Percentiles rank a stretch among this genome's conserved stretches.
Conservation (phyloP, 2,113 vertebrate species). For the Erpornis zantholeuca region DNA sequence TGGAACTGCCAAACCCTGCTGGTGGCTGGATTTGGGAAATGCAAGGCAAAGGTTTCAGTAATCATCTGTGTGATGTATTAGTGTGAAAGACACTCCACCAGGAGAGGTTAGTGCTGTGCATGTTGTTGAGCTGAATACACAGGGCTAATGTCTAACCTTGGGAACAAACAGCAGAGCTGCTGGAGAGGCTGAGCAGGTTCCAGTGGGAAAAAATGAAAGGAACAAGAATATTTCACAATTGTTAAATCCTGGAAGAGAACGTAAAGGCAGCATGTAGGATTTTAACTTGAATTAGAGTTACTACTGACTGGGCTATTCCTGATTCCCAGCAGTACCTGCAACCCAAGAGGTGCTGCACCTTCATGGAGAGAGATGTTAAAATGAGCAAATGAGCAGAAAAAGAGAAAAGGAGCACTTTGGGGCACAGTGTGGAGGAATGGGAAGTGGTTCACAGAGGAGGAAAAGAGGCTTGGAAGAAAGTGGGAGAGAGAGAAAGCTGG, state of each 20-base stretch:
- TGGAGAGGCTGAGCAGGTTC: neutral
- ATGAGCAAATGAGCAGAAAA: neutral
- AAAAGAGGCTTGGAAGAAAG: neutral
- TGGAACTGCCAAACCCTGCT: neutral
- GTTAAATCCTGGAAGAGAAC: neutral
- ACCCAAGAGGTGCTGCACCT: accelerated
- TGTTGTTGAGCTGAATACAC: neutral
- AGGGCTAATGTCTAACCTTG: neutral
- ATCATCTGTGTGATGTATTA: neutral
- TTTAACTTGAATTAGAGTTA: neutral
- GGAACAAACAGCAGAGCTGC: neutral
- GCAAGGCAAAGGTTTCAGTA: neutral
- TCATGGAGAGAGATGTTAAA: accelerated
- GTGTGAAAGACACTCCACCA: neutral
- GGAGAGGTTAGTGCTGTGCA: neutral
- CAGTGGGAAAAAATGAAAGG: neutral
- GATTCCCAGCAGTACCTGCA: neutral
- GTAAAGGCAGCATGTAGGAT: neutral
- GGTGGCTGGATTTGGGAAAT: neutral
- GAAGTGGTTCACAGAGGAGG: neutral
- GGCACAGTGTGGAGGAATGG: neutral
- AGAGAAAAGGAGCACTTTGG: neutral
- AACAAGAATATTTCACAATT: neutral
- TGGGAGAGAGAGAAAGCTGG: neutral
- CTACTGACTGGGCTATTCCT: neutral